These are phyloP conservation scores for Macroramphosus scolopax DNA, from an alignment of 2,797 vertebrate genomes.

Conservation along the genomic window DNA sequence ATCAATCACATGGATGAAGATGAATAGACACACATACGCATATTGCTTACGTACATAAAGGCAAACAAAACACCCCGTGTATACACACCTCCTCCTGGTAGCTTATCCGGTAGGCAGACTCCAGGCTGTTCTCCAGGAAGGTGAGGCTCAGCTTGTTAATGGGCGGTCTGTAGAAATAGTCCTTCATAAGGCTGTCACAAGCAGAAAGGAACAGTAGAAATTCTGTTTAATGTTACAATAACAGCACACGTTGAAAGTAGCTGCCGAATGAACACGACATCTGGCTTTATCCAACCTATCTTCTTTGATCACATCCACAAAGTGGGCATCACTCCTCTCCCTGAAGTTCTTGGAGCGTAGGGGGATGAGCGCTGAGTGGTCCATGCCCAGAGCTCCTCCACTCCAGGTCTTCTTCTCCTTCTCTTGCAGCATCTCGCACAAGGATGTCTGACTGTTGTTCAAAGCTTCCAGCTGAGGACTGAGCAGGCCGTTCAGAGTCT, in stretches of 20 bases:
- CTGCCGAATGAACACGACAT: too few relatives aligned
- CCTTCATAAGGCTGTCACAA: conserved; percentile 91
- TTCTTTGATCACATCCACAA: conserved; percentile 98
- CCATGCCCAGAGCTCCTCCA: conserved; percentile 79
- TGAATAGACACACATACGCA: neutral
- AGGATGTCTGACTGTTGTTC: conserved; percentile 92
- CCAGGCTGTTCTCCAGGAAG: conserved; percentile 90
- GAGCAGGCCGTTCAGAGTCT: conserved; percentile 90
- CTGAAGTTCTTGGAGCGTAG: conserved; percentile 95
- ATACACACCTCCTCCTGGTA: conserved; percentile 91
- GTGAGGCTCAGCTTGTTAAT: conserved; percentile 96
- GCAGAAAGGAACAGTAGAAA: conserved; percentile 15
- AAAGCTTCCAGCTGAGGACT: conserved; percentile 86
- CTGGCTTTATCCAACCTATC: conserved; percentile 97
- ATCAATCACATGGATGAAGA: neutral
- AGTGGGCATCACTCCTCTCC: conserved; percentile 96
- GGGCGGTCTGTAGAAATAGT: conserved; percentile 97
- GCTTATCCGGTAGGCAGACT: conserved; percentile 88
- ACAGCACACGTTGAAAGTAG: too few relatives aligned
- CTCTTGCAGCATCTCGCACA: conserved; percentile 96
- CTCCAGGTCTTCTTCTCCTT: conserved; percentile 87
- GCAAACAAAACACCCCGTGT: conserved; percentile 8
- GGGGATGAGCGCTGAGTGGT: conserved; percentile 93
- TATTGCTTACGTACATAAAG: conserved; percentile 1
- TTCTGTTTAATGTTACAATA: neutral